Evolutionary conservation across 1,140 invertebrate genomes (phyloP), one percentile per base, ranked within the genome.

Genomic region (Hypsibius dujardini): DNA sequence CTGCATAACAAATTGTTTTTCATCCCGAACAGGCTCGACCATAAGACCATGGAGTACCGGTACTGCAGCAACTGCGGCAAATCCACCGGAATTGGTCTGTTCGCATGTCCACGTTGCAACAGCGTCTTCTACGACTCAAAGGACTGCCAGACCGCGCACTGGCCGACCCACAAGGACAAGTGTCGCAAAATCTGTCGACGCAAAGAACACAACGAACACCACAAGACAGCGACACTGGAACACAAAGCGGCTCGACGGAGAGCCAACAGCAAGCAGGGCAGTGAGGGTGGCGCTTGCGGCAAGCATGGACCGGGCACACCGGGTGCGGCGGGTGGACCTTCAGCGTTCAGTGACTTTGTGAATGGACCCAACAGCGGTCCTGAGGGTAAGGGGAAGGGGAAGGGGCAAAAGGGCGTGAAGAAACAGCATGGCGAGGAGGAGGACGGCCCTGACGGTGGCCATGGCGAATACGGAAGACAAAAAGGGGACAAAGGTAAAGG

Each of bases 71-170:
- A 56, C 7, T 56, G 50, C n/a, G 50, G 50, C n/a, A 7, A n/a
- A 56, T 56, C 50, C 7, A 56, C 50, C 50, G 50, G 50, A 12
- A n/a, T 56, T 7, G 50, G 50, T 56, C 50, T 56, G 7, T 56
- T n/a, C 7, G 7, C 50, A 7, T 56, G 50, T n/a, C 50, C 50
- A 12, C 50, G 50, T n/a, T 56, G 50, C 50, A 56, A 56, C 50
- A n/a, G 7, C 50, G 7, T 56, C 50, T 56, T 56, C n/a, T 56
- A 56, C 50, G 50, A 56, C 50, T 56, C 50, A n/a, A 56, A 56
- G n/a, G 50, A 56, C 7, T 56, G 50, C 50, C 50, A 56, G n/a
- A n/a, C 7, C 7, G 50, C 50, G 7, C 50, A 56, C 50, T 56
- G 50, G 50, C 50, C 50, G 7, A 7, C n/a, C 50, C 50, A 56